These are phyloP conservation scores for Machimus rusticus DNA, from an alignment of 2,888 invertebrate species.

Conservation along the genomic window DNA sequence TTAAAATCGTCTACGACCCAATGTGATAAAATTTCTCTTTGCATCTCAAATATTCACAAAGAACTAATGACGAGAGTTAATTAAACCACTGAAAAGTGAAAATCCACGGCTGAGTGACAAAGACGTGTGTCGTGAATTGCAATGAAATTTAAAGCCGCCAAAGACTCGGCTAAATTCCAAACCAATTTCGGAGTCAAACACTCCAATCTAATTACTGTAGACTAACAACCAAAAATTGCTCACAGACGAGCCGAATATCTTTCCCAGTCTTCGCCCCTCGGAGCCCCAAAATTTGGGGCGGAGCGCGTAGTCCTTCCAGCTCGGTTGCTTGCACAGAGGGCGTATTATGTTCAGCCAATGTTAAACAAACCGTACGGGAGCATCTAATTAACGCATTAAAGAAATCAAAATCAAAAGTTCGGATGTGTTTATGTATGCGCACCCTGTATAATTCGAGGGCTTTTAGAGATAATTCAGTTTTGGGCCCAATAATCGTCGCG, in stretches of 20 bases:
- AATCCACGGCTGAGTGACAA: background rate
- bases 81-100: background rate
- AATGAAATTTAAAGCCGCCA: background rate
- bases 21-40: background rate
- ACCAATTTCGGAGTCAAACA: background rate
- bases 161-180: background rate
- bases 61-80: background rate
- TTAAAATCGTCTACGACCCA: background rate
- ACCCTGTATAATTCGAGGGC: background rate
- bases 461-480: background rate
- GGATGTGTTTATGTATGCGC: background rate
- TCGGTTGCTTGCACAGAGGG: background rate
- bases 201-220: background rate
- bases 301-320: background rate
- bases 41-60: background rate
- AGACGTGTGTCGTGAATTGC: background rate
- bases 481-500: background rate
- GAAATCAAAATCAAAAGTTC: conserved; percentile 9
- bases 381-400: conserved; percentile 16
- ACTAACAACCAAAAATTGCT: background rate
- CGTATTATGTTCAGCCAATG: background rate
- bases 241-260: background rate
- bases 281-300: background rate
- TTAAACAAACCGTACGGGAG: conserved; percentile 18
- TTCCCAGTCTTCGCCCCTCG: background rate